phyloP scores from a whole-genome alignment of 2,797 vertebrate species.

The Enteromius unitaeniatus region DNA sequence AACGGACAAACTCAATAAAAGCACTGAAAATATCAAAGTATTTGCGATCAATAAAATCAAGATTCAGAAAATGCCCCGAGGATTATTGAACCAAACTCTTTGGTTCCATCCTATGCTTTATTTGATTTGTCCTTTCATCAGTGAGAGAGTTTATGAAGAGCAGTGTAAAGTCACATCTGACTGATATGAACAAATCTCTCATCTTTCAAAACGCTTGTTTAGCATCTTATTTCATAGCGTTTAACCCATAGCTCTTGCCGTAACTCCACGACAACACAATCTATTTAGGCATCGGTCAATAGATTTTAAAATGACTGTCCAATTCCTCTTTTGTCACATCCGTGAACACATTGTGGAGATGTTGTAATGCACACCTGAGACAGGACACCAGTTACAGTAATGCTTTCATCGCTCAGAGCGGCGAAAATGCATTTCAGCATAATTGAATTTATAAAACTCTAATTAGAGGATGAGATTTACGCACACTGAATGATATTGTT shows the following conservation, averaged over 20 bases:
- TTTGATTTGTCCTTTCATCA: slow-evolving; percentile 9
- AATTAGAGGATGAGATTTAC: not conserved
- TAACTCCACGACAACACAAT: not conserved
- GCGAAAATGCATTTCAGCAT: slow-evolving; percentile 12
- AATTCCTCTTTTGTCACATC: not conserved
- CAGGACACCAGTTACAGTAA: not conserved
- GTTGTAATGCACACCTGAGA: not conserved
- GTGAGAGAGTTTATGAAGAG: not conserved
- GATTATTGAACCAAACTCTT: not conserved
- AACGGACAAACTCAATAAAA: slow-evolving; percentile 15
- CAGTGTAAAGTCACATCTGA: slow-evolving; percentile 2
- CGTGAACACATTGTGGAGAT: not conserved
- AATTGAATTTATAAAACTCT: not conserved
- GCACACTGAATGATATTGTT: not conserved
- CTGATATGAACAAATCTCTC: not conserved
- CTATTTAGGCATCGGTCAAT: not conserved
- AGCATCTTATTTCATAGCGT: not conserved
- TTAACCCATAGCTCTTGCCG: not conserved
- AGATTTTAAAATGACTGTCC: not conserved
- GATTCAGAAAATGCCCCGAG: not conserved
- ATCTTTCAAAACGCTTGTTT: not conserved
- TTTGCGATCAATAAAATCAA: slow-evolving; percentile 13
- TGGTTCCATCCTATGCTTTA: not conserved
- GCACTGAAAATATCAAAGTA: slow-evolving; percentile 1
- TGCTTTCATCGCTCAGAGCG: not conserved